Evolutionary conservation across 2,113 vertebrate species (phyloP).

Genomic region (Perca schrenkii): DNA sequence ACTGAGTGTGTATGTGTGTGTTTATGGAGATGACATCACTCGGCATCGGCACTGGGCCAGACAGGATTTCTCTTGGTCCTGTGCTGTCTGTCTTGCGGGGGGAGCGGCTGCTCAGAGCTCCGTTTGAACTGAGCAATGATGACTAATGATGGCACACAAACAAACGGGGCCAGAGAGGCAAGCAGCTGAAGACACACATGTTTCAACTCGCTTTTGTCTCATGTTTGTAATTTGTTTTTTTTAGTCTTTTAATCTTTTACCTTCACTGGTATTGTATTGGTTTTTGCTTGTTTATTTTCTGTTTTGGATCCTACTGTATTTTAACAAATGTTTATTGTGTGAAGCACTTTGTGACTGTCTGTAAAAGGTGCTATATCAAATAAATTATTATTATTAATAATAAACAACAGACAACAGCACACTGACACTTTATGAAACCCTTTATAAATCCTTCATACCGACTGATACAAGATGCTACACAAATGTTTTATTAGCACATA

Average conservation of each 20-base stretch:
- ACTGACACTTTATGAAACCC: constrained; percentile 41
- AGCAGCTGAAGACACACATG: background rate
- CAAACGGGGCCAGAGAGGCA: constrained; percentile 50
- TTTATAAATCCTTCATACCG: constrained; percentile 1
- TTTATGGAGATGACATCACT: constrained; percentile 70
- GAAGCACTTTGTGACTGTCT: too few relatives aligned
- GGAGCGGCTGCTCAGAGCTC: constrained; percentile 41
- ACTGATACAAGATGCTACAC: constrained; percentile 10
- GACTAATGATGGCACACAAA: constrained; percentile 69
- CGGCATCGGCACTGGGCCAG: constrained; percentile 61
- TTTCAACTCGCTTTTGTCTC: too few relatives aligned
- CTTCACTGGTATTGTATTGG: too few relatives aligned
- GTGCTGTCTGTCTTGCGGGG: constrained; percentile 41
- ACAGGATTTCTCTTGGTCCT: constrained; percentile 68
- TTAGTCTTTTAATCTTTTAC: too few relatives aligned
- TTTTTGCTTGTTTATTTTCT: too few relatives aligned
- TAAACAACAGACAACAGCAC: constrained; percentile 39
- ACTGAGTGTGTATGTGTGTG: constrained; percentile 34
- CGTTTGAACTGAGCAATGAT: constrained; percentile 60
- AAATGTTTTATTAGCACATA: background rate
- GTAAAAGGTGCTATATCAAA: too few relatives aligned
- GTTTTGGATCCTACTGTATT: too few relatives aligned
- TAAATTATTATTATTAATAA: too few relatives aligned
- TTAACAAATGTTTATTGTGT: too few relatives aligned
- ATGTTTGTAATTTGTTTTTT: too few relatives aligned